phyloP scores from a whole-genome alignment of 2,888 invertebrate genomes.

The Sesamia inferens region DNA sequence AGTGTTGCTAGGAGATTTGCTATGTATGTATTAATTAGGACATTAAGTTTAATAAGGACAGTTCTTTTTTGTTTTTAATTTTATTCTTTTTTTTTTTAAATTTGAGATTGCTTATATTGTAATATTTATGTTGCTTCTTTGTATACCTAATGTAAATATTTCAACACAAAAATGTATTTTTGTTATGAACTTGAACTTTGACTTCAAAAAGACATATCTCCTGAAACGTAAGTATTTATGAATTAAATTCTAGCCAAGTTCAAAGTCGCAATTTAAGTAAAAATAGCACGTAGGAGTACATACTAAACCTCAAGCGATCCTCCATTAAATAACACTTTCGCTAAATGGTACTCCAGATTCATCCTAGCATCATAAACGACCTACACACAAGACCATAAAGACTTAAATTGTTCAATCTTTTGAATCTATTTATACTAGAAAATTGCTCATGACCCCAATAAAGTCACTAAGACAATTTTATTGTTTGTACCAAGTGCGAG shows the following conservation, averaged over 20 bases:
- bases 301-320: background rate
- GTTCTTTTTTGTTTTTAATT: too few relatives aligned
- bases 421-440: conserved; percentile 48
- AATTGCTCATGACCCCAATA: conserved; percentile 75
- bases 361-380: conserved; percentile 7
- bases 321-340: conserved; percentile 28
- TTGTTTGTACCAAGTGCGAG: conserved; percentile 59
- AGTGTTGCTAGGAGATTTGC: too few relatives aligned
- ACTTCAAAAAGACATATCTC: background rate
- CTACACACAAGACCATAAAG: conserved; percentile 23
- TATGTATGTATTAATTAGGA: too few relatives aligned
- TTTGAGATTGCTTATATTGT: too few relatives aligned
- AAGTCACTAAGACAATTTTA: conserved; percentile 65
- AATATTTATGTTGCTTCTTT: too few relatives aligned
- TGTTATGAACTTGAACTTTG: too few relatives aligned
- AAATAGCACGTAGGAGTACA: background rate
- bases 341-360: conserved; percentile 31
- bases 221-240: background rate
- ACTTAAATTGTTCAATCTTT: conserved; percentile 21
- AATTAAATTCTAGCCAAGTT: background rate
- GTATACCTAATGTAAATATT: too few relatives aligned
- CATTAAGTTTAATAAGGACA: too few relatives aligned
- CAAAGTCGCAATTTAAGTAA: background rate
- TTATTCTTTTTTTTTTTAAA: too few relatives aligned
- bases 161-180: too few relatives aligned